Conservation (phyloP, 2,113 vertebrate genomes). For the Balaeniceps rex region DNA sequence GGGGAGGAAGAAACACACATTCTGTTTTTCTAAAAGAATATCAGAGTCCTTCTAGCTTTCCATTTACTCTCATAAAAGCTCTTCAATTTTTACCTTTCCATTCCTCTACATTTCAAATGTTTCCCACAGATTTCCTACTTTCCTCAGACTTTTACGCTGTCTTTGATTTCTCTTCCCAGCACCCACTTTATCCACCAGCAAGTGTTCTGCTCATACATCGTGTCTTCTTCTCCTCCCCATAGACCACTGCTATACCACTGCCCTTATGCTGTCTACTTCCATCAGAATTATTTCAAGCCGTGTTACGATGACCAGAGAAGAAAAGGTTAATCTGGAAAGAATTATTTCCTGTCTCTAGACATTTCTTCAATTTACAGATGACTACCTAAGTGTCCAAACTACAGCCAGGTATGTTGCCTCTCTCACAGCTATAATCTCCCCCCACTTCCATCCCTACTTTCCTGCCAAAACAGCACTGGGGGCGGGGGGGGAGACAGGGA, state of each 20-base stretch:
- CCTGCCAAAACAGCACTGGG: neutral
- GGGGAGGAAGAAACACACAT: fast-evolving
- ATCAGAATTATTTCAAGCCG: neutral
- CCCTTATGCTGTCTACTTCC: neutral
- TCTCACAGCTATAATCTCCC: neutral
- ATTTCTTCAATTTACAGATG: neutral
- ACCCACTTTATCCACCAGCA: neutral
- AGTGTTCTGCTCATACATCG: no score
- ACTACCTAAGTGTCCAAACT: neutral
- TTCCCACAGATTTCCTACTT: neutral
- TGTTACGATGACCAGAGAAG: neutral
- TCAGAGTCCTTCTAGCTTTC: neutral
- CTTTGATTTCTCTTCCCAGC: neutral
- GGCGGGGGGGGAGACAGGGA: no score
- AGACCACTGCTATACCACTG: neutral
- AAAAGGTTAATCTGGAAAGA: neutral
- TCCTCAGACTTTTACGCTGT: neutral
- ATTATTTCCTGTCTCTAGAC: neutral
- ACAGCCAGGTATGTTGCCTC: neutral
- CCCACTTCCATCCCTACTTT: no score
- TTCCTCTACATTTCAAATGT: neutral
- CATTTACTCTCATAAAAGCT: neutral
- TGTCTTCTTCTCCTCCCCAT: fast-evolving
- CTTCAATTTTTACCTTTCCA: neutral
- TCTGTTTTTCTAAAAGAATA: neutral